Conservation (phyloP, 2,888 invertebrate genomes). For the Agrenia bidenticulata region DNA sequence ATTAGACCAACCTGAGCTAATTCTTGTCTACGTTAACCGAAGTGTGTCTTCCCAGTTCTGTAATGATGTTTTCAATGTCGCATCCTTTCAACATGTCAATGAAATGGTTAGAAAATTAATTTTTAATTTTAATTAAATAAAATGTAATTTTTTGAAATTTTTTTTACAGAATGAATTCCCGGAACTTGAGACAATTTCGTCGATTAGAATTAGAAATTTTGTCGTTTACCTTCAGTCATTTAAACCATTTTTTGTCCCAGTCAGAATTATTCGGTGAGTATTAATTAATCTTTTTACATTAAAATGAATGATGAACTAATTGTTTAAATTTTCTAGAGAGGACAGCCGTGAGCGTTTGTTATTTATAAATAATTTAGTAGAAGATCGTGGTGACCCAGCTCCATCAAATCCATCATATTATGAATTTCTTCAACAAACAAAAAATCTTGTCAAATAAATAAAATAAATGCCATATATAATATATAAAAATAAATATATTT, state of each 20-base stretch:
- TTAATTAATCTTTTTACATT: background rate
- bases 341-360: conserved; percentile 78
- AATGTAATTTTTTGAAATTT: too few relatives aligned
- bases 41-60: conserved; percentile 73
- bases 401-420: conserved; percentile 80
- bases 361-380: conserved; percentile 86
- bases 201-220: conserved; percentile 74
- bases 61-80: conserved; percentile 74
- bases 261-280: conserved; percentile 78
- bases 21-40: conserved; percentile 81
- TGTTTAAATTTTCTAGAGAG: conserved; percentile 66
- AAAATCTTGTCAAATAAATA: conserved; percentile 79
- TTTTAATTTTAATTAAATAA: too few relatives aligned
- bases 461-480: background rate
- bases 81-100: conserved; percentile 70
- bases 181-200: conserved; percentile 72
- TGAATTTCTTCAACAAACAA: conserved; percentile 95
- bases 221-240: conserved; percentile 80
- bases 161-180: conserved; percentile 71
- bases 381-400: conserved; percentile 90
- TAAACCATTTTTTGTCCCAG: conserved; percentile 73
- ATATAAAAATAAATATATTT: too few relatives aligned
- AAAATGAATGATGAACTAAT: conserved; percentile 11
- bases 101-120: conserved; percentile 61
- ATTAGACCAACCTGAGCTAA: conserved; percentile 79